phyloP scores from a whole-genome alignment of 2,797 vertebrate species.

The Mus spretus region DNA sequence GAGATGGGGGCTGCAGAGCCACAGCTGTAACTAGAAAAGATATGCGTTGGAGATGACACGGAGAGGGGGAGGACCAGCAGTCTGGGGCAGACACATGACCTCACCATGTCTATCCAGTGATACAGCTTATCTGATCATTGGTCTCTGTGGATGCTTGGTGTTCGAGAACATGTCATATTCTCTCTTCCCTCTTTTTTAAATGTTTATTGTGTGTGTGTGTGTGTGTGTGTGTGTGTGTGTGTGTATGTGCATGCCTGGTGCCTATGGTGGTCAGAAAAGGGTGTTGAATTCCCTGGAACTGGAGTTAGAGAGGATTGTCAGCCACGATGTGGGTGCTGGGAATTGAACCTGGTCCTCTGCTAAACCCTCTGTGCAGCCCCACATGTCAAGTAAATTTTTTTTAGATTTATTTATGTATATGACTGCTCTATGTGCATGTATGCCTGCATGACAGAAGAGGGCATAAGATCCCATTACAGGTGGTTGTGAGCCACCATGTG shows the following conservation, averaged over 20 bases:
- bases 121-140: neutral
- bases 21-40: no score
- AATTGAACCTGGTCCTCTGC: neutral
- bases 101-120: neutral
- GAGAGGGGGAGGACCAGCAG: neutral
- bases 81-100: neutral
- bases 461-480: neutral
- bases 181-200: neutral
- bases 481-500: neutral
- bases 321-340: neutral
- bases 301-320: neutral
- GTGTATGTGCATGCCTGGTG: neutral
- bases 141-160: neutral
- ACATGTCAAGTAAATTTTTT: constrained; percentile 18
- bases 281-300: neutral
- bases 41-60: neutral
- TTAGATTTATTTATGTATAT: neutral
- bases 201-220: neutral
- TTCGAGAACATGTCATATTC: neutral
- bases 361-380: neutral
- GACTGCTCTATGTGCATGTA: neutral
- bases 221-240: neutral
- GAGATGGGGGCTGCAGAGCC: neutral
- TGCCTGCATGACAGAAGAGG: neutral
- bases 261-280: neutral